These are phyloP conservation scores for Nannoperca australis DNA, from an alignment of 2,797 vertebrate species.

Conservation along the genomic window DNA sequence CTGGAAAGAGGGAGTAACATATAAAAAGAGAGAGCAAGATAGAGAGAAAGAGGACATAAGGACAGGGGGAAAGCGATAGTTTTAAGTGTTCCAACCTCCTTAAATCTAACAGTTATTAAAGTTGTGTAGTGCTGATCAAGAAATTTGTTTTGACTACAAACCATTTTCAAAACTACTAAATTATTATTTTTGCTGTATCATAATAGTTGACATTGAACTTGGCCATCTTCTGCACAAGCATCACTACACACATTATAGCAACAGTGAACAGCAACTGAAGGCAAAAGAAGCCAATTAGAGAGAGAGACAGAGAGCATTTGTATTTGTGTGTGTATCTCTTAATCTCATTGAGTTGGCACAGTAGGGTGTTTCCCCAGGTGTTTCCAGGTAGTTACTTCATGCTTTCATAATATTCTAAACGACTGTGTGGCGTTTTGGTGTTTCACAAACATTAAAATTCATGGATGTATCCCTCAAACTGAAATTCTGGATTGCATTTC, in stretches of 20 bases:
- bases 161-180: background rate
- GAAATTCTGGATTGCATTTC: slow-evolving; percentile 19
- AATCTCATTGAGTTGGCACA: slow-evolving; percentile 4
- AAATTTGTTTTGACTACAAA: slow-evolving; percentile 13
- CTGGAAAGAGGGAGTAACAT: slow-evolving; percentile 38
- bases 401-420: slow-evolving; percentile 4
- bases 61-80: background rate
- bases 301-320: background rate
- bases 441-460: background rate
- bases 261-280: background rate
- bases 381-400: slow-evolving; percentile 12
- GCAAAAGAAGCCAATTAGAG: background rate
- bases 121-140: background rate
- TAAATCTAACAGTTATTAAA: slow-evolving; percentile 7
- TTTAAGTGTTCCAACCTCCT: background rate
- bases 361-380: background rate
- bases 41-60: background rate
- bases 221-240: background rate
- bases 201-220: background rate
- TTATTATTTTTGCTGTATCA: background rate
- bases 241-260: background rate
- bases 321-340: background rate
- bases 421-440: background rate
- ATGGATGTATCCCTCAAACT: slow-evolving; percentile 8
- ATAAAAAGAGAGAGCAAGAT: slow-evolving; percentile 4